Evolutionary conservation across 2,888 invertebrate species (phyloP).

Genomic region (Acronicta alni): DNA sequence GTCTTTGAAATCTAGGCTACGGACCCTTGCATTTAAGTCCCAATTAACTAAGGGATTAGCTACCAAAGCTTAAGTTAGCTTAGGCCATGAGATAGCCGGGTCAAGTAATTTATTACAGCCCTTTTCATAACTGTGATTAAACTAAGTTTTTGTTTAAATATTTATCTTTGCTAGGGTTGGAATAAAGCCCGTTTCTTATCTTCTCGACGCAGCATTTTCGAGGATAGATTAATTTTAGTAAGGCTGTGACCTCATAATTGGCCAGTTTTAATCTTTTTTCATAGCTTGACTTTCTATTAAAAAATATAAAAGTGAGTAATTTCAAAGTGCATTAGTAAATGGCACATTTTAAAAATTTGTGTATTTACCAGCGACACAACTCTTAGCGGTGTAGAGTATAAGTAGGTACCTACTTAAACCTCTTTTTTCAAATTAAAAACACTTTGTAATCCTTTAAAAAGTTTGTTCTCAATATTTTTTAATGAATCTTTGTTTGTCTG

Average conservation of each 20-base stretch:
- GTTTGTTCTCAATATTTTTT: too few species aligned
- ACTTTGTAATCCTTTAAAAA: too few species aligned
- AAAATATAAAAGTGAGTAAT: too few species aligned
- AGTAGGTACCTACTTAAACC: too few species aligned
- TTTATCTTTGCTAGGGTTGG: constrained; percentile 9
- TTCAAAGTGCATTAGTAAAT: too few species aligned
- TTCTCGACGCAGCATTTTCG: constrained; percentile 18
- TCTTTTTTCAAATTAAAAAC: too few species aligned
- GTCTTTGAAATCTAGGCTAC: constrained; percentile 6
- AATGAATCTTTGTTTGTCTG: too few species aligned
- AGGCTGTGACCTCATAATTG: not conserved
- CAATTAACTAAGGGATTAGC: constrained; percentile 48
- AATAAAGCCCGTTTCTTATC: constrained; percentile 23
- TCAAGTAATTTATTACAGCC: constrained; percentile 23
- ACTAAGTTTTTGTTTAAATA: constrained; percentile 27
- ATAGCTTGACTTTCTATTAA: too few species aligned
- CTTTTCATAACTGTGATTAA: constrained; percentile 17
- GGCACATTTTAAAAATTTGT: too few species aligned
- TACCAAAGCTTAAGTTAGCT: constrained; percentile 7
- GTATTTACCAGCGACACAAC: too few species aligned
- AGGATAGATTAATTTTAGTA: not conserved
- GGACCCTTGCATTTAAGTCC: constrained; percentile 11
- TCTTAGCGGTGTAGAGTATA: too few species aligned
- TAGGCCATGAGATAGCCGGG: constrained; percentile 5
- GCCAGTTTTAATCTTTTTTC: not conserved